Conservation (phyloP, 1,140 invertebrate genomes). For the Metopolophium dirhodum region DNA sequence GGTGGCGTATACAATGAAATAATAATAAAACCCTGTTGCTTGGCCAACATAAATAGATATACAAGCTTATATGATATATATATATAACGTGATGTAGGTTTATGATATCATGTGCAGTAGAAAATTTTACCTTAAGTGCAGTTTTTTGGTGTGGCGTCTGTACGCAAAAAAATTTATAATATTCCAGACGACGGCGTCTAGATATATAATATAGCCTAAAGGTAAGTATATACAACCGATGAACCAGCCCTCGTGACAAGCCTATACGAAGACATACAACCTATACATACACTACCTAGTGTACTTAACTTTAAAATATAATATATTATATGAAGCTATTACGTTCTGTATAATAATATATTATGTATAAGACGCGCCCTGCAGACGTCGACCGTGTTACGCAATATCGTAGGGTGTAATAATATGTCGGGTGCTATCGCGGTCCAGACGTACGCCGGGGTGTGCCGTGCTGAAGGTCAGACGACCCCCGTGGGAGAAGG, state of each 20-base stretch:
- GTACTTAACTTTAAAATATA: neutral
- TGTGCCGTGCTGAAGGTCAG: neutral
- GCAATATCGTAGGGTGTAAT: neutral
- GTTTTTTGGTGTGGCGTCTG: neutral
- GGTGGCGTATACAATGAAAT: neutral
- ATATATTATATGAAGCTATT: neutral
- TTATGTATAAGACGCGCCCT: neutral
- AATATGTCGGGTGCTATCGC: neutral
- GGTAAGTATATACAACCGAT: neutral
- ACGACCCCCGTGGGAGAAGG: neutral
- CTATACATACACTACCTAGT: neutral
- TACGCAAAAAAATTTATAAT: neutral
- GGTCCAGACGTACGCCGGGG: neutral
- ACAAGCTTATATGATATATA: neutral
- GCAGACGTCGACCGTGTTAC: neutral
- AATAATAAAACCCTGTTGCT: slow-evolving; percentile 37
- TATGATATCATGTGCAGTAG: neutral
- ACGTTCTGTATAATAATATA: neutral
- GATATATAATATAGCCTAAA: neutral
- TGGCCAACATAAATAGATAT: neutral
- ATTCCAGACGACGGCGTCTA: neutral
- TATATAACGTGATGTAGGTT: neutral
- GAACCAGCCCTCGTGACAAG: neutral
- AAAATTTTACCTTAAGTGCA: neutral
- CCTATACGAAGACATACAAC: neutral